Evolutionary conservation across 2,113 vertebrate genomes (phyloP).

Genomic region (Dromaius novaehollandiae): DNA sequence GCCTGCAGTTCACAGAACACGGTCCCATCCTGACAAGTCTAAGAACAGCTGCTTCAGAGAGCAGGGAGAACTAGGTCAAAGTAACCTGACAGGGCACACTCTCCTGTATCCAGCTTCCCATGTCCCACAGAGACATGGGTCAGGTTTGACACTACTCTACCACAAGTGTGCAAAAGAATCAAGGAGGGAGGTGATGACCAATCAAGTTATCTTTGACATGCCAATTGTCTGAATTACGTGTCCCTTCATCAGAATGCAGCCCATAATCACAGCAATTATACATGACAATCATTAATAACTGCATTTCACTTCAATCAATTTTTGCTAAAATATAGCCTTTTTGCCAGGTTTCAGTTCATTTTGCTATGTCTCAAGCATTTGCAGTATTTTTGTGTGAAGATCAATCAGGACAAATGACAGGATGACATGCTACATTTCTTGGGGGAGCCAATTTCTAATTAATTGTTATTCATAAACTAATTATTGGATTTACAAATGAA

Average conservation of each 20-base stretch:
- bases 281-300: slow-evolving; percentile 53
- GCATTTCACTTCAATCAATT: slow-evolving; percentile 35
- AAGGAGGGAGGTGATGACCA: not conserved
- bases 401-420: slow-evolving; percentile 24
- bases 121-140: fast-evolving
- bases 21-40: fast-evolving
- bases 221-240: not conserved
- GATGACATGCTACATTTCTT: slow-evolving; percentile 6
- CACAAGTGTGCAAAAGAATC: fast-evolving
- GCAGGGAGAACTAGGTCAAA: not conserved
- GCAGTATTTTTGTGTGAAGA: slow-evolving; percentile 17
- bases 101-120: not conserved
- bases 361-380: not conserved
- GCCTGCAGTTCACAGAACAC: not conserved
- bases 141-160: fast-evolving
- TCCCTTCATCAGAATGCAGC: slow-evolving; percentile 10
- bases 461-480: slow-evolving; percentile 67
- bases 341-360: slow-evolving; percentile 45
- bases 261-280: slow-evolving; percentile 45
- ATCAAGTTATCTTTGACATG: not conserved
- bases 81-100: not conserved
- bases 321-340: slow-evolving; percentile 3
- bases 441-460: slow-evolving; percentile 57
- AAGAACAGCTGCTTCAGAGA: fast-evolving
- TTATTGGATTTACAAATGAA: slow-evolving; percentile 60